Percentiles rank a stretch among this genome's conserved stretches.
Conservation (phyloP, 2,888 invertebrate species). For the Heliconius sara region DNA sequence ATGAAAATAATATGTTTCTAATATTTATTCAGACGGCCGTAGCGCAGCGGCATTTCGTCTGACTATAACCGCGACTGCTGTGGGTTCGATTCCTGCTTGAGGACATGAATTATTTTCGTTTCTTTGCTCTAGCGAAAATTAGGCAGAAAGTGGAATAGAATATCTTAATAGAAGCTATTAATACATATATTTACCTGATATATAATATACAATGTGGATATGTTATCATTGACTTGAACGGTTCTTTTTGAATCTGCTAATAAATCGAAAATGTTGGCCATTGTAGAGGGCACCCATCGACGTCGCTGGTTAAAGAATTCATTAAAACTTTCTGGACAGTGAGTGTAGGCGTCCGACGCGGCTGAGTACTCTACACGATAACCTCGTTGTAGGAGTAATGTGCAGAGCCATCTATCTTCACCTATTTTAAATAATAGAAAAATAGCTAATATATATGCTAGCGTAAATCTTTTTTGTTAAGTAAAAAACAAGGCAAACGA, state of each 20-base stretch:
- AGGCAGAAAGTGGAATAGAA: too few relatives aligned
- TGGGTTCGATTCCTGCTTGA: too few relatives aligned
- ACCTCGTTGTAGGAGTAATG: constrained; percentile 94
- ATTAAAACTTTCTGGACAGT: constrained; percentile 95
- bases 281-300: constrained; percentile 98
- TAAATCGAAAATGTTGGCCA: constrained; percentile 96
- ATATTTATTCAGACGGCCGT: neutral
- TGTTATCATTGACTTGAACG: constrained; percentile 93
- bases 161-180: too few relatives aligned
- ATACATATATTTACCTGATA: constrained; percentile 79
- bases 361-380: constrained; percentile 97
- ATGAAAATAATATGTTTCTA: neutral
- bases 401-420: constrained; percentile 98
- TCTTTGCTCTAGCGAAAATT: neutral
- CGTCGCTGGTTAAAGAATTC: constrained; percentile 98
- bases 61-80: too few relatives aligned
- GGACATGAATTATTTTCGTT: neutral
- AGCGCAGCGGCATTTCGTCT: too few relatives aligned
- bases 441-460: too few relatives aligned
- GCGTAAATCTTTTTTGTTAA: too few relatives aligned
- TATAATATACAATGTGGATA: constrained; percentile 90
- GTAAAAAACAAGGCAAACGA: too few relatives aligned
- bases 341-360: constrained; percentile 97
- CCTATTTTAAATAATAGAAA: constrained; percentile 72
- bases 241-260: constrained; percentile 90